Conservation (phyloP, 2,888 invertebrate species). For the Sicus ferrugineus region DNA sequence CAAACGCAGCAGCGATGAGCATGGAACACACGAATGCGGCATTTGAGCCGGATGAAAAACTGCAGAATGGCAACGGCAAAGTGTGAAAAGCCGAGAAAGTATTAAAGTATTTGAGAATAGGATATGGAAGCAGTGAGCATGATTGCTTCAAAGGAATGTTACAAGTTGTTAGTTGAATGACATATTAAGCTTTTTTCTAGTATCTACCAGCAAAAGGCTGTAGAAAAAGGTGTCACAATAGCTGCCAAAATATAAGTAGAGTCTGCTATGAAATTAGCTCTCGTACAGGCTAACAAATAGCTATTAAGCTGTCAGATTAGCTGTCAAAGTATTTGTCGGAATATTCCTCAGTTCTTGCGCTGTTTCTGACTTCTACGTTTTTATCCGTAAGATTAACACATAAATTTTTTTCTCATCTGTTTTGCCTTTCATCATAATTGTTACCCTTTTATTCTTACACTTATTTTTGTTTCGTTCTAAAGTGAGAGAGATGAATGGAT, state of each 20-base stretch:
- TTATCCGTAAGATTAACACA: not conserved
- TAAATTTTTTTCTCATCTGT: not conserved
- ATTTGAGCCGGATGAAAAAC: constrained; percentile 57
- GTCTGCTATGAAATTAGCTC: no score
- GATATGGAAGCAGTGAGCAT: not conserved
- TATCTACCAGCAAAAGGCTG: no score
- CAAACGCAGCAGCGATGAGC: constrained; percentile 44
- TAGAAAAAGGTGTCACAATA: no score
- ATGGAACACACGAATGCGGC: constrained; percentile 52
- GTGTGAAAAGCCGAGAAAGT: not conserved
- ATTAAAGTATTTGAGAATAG: not conserved
- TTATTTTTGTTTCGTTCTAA: constrained; percentile 24
- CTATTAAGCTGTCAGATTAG: no score
- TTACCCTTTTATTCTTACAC: not conserved
- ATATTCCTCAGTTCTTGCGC: no score
- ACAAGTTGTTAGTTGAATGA: no score
- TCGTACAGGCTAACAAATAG: no score
- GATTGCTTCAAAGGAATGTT: no score
- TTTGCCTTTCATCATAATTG: constrained; percentile 4
- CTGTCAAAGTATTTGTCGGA: no score
- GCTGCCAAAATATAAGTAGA: no score
- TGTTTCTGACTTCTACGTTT: no score
- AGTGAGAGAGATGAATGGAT: constrained; percentile 60
- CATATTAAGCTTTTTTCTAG: no score
- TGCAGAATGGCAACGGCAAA: constrained; percentile 48